A percentile compares a stretch with the other conserved stretches of the same genome.
These are phyloP conservation scores for Ophioninae sp. DNA, from an alignment of 2,888 invertebrate species.

Conservation along the genomic window DNA sequence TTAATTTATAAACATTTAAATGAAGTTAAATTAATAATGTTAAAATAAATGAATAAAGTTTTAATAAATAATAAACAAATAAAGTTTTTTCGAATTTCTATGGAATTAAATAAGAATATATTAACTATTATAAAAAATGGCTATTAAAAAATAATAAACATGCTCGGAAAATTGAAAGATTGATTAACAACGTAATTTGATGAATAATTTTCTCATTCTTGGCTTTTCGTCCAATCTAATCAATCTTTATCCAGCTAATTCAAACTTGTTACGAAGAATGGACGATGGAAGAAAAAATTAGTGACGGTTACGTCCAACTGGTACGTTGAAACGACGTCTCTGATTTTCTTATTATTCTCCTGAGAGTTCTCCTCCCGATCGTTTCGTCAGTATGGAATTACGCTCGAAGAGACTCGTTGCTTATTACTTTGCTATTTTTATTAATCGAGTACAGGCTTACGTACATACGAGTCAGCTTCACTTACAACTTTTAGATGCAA, in stretches of 20 bases:
- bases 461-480: neutral
- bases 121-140: neutral
- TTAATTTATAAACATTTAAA: too few relatives aligned
- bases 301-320: neutral
- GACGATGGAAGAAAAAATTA: conserved; percentile 4
- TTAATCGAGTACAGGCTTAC: neutral
- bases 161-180: neutral
- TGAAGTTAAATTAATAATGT: too few relatives aligned
- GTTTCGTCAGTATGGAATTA: conserved; percentile 22
- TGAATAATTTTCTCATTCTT: neutral
- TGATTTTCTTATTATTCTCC: neutral
- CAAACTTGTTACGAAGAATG: conserved; percentile 1
- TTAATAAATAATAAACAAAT: too few relatives aligned
- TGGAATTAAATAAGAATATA: neutral
- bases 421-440: conserved; percentile 31
- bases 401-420: conserved; percentile 16
- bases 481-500: conserved; percentile 1
- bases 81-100: neutral
- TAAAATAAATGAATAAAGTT: too few relatives aligned
- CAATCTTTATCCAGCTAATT: conserved; percentile 12
- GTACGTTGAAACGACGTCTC: neutral
- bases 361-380: conserved; percentile 2
- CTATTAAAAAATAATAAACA: neutral
- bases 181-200: neutral
- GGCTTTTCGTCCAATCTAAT: neutral